Percentiles rank a stretch among this genome's conserved stretches.
Evolutionary conservation across 2,888 invertebrate species (phyloP).

Genomic region (Icerya purchasi): DNA sequence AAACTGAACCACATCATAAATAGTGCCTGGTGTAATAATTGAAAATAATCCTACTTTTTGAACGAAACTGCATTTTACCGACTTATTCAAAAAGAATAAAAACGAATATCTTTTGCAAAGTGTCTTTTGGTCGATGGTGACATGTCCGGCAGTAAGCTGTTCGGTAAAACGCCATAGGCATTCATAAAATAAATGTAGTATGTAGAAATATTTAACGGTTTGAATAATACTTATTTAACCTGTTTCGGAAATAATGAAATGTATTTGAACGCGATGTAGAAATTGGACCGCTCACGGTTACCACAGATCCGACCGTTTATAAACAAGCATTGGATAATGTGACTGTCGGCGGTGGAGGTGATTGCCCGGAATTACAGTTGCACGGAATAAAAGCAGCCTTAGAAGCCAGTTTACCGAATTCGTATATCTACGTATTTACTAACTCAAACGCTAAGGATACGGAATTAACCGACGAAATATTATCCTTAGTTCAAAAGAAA

Average conservation of each 20-base stretch:
- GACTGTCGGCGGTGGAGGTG: slow-evolving; percentile 43
- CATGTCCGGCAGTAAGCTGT: too few species aligned
- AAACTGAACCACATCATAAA: too few species aligned
- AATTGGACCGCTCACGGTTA: slow-evolving; percentile 40
- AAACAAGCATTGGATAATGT: slow-evolving; percentile 33
- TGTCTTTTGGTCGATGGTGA: too few species aligned
- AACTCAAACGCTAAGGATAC: slow-evolving; percentile 51
- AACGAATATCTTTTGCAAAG: too few species aligned
- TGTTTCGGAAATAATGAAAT: neutral
- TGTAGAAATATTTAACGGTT: too few species aligned
- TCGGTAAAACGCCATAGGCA: too few species aligned
- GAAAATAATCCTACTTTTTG: too few species aligned
- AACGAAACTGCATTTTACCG: too few species aligned
- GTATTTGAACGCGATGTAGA: slow-evolving; percentile 25
- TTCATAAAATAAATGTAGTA: too few species aligned
- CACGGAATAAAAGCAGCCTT: slow-evolving; percentile 43
- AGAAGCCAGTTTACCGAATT: slow-evolving; percentile 38
- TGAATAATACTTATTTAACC: too few species aligned
- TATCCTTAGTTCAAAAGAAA: slow-evolving; percentile 45
- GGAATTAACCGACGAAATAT: slow-evolving; percentile 35
- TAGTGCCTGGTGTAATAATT: too few species aligned
- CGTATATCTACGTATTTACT: slow-evolving; percentile 53
- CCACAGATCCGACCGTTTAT: slow-evolving; percentile 37
- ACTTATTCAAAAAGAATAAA: too few species aligned
- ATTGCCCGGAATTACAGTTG: slow-evolving; percentile 50